Base-by-base conservation (phyloP, 2,888 invertebrate genomes). In the Perizoma affinitatum region DNA sequence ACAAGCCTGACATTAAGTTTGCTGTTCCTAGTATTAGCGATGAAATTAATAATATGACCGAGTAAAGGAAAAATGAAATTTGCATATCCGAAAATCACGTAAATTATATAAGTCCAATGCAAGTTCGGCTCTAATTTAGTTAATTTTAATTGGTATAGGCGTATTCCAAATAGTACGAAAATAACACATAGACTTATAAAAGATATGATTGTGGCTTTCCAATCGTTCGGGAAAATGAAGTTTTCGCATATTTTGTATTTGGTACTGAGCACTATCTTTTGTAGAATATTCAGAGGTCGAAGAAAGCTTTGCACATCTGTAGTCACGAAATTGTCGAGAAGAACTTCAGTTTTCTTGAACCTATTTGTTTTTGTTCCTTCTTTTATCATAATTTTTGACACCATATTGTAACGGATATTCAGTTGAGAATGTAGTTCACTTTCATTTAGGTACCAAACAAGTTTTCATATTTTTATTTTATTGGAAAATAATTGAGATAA, bases 191-290 rank as follows among this genome's bases (percentile, higher is more conserved):
- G 6, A 33, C 11, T 2, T 4, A 54, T 6, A 7, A 59, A 10
- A 3, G 54, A 45, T 8, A 50, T 11, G 4, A 42, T 22, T 4
- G 34, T 54, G 22, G 41, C 1, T 36, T 41, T 59, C 35, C 34
- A 59, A 53, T 43, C 11, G 9, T 40, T 58, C 0, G 58, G 53
- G 10, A 40, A 58, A 38, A 58, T 53, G 8, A 58, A 58, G 5
- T 44, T 53, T 3, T 53, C 48, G 4, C 40, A 8, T 33, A 58
- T 48, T 34, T 11, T 40, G 5, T 44, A 58, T 53, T 40, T 53
- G 4, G 43, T 47, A 8, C 43, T 53, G 0, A 53, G 22, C 9
- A 53, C 8, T 0, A 58, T 5, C 11, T 44, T 58, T 43, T 58
- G 53, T 6, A 44, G 2, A 38, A 53, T 43, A 44, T 53, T 51